These are phyloP conservation scores for Chymomyza caudatula DNA, from an alignment of 2,888 invertebrate species.

Conservation along the genomic window DNA sequence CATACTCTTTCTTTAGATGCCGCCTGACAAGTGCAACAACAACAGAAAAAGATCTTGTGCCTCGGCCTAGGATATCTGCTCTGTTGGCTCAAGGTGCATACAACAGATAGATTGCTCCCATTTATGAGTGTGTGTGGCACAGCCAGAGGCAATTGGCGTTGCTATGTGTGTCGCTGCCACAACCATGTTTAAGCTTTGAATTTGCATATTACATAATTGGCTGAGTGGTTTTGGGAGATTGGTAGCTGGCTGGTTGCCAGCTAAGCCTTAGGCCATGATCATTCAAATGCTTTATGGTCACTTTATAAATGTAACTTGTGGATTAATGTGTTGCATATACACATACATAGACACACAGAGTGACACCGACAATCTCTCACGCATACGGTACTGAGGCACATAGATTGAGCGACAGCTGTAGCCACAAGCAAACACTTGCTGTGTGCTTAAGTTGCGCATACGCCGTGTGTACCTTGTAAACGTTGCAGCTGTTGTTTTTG, in stretches of 20 bases:
- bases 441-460: slow-evolving; percentile 57
- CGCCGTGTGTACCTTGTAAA: slow-evolving; percentile 33
- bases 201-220: slow-evolving; percentile 62
- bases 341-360: neutral
- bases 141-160: neutral
- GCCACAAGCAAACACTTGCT: slow-evolving; percentile 49
- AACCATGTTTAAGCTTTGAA: slow-evolving; percentile 37
- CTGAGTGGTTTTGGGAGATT: slow-evolving; percentile 16
- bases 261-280: slow-evolving; percentile 12
- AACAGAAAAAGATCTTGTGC: neutral
- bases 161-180: slow-evolving; percentile 4
- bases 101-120: neutral
- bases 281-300: slow-evolving; percentile 55
- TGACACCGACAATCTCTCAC: neutral
- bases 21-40: slow-evolving; percentile 23
- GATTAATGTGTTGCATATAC: slow-evolving; percentile 27
- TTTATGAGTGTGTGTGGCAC: neutral
- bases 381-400: neutral
- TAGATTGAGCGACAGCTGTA: neutral
- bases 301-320: slow-evolving; percentile 48
- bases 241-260: neutral
- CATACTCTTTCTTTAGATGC: slow-evolving; percentile 27
- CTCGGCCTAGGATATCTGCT: neutral
- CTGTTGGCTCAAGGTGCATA: neutral
- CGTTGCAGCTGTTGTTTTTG: neutral